These are phyloP conservation scores for Characodon lateralis DNA, from an alignment of 2,797 vertebrate genomes.

Conservation along the genomic window DNA sequence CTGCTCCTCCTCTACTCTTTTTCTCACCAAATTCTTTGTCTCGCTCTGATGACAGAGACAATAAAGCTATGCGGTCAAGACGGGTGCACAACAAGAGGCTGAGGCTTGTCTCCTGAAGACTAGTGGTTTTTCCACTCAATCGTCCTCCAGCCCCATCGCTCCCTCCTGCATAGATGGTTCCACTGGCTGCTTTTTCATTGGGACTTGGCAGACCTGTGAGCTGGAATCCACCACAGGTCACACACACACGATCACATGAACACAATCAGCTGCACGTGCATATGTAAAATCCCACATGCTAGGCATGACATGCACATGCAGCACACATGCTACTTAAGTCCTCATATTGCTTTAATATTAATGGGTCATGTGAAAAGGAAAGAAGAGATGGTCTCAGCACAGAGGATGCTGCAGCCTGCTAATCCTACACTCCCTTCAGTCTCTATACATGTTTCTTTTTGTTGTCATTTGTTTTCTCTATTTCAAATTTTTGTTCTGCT, in stretches of 20 bases:
- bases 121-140: constrained; percentile 37
- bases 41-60: constrained; percentile 33
- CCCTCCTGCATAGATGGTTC: constrained; percentile 59
- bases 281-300: constrained; percentile 25
- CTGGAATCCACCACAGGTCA: constrained; percentile 35
- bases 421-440: constrained; percentile 31
- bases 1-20: constrained; percentile 43
- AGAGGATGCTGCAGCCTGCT: constrained; percentile 36
- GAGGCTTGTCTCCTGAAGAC: constrained; percentile 23
- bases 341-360: constrained; percentile 12
- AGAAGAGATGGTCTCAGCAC: constrained; percentile 25
- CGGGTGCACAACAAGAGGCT: constrained; percentile 13
- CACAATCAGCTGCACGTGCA: background rate
- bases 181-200: constrained; percentile 60
- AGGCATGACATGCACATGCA: constrained; percentile 23
- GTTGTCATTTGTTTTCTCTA: constrained; percentile 63
- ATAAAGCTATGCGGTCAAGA: constrained; percentile 31
- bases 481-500: constrained; percentile 57
- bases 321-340: constrained; percentile 25
- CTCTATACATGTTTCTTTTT: constrained; percentile 54
- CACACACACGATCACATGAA: constrained; percentile 20
- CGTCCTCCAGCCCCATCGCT: constrained; percentile 36
- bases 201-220: constrained; percentile 43
- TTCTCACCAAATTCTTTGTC: constrained; percentile 33
- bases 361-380: constrained; percentile 37